Conservation (phyloP, 2,113 vertebrate genomes). For the Delphinus delphis region DNA sequence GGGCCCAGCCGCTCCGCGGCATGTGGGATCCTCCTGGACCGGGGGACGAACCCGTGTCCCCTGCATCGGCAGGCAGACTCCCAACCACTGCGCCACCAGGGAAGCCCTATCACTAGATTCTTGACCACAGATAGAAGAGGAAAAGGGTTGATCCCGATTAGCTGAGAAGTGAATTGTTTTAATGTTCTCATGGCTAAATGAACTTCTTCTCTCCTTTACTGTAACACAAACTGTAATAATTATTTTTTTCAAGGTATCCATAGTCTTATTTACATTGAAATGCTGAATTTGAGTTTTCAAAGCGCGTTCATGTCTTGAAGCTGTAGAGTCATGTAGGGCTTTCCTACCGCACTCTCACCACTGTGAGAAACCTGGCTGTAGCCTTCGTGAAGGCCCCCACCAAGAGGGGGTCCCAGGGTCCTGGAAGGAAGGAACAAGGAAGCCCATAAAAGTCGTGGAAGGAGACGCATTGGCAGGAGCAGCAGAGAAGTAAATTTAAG, state of each 20-base stretch:
- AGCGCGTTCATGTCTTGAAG: background rate
- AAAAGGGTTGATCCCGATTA: background rate
- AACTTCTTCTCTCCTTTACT: background rate
- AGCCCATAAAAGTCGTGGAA: background rate
- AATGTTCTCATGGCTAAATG: background rate
- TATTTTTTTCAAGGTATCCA: background rate
- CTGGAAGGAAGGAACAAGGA: background rate
- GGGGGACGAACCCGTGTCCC: too few species aligned
- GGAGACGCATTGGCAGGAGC: background rate
- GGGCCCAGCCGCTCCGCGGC: too few species aligned
- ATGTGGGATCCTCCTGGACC: too few species aligned
- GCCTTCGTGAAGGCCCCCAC: background rate
- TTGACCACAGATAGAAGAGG: background rate
- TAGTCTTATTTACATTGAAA: background rate
- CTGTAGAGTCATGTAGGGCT: background rate
- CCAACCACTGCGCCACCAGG: too few species aligned
- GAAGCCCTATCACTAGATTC: background rate
- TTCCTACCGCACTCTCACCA: accelerated
- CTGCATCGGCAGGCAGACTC: too few species aligned
- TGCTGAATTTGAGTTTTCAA: background rate
- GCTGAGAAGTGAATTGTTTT: background rate
- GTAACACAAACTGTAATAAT: background rate
- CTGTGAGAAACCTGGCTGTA: background rate
- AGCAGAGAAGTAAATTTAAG: background rate
- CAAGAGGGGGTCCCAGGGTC: background rate